These are phyloP conservation scores for Zaprionus obscuricornis DNA, from an alignment of 2,888 invertebrate genomes.

Conservation along the genomic window DNA sequence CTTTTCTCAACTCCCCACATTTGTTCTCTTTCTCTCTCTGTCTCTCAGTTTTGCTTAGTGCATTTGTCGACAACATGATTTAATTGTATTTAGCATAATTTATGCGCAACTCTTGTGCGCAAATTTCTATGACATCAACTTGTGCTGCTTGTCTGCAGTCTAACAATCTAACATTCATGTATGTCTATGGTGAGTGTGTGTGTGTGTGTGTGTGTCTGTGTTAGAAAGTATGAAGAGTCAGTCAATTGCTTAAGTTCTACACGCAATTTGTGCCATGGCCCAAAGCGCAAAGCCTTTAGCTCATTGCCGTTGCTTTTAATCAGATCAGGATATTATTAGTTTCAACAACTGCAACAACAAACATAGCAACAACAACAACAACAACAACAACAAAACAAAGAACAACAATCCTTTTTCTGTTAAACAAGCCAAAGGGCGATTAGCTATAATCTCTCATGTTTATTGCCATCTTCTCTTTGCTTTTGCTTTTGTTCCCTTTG, in stretches of 20 bases:
- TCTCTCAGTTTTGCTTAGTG: constrained; percentile 26
- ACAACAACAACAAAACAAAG: not conserved
- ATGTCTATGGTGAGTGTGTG: not conserved
- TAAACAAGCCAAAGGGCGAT: constrained; percentile 1
- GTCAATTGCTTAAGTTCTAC: not conserved
- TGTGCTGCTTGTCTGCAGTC: no score
- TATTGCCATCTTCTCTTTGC: constrained; percentile 15
- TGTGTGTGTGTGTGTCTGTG: not conserved
- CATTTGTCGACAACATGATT: constrained; percentile 21
- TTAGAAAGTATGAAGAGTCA: constrained; percentile 8
- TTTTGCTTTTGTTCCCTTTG: constrained; percentile 39
- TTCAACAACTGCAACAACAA: constrained; percentile 7
- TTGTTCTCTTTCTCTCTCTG: no score
- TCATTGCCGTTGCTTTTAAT: constrained; percentile 39
- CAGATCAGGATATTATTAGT: constrained; percentile 37
- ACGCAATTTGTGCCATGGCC: not conserved
- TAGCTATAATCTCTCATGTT: constrained; percentile 14
- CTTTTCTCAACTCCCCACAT: constrained; percentile 15
- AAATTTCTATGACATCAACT: not conserved
- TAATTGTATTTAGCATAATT: constrained; percentile 51
- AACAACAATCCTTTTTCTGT: constrained; percentile 15
- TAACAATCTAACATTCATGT: not conserved
- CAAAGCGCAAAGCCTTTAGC: constrained; percentile 8
- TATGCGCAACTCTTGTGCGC: constrained; percentile 37
- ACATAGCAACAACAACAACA: not conserved